Evolutionary conservation across 1,140 invertebrate species (phyloP), one percentile per base, ranked within the genome.

Genomic region (Cydia amplana): DNA sequence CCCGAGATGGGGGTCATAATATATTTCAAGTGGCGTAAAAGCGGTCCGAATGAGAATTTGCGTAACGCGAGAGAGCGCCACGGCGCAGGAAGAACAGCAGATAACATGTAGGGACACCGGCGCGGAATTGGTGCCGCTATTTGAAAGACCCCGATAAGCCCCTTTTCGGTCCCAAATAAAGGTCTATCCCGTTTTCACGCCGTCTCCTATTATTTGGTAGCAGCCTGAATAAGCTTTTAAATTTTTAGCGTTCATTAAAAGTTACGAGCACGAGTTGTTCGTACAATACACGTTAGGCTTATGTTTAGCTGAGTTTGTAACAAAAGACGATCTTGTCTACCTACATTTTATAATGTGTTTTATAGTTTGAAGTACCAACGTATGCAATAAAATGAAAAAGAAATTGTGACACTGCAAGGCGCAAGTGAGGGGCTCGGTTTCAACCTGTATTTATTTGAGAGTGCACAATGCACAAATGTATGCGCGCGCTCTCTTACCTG

Each of bases 141-240:
- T 87, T 77, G 81, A 81, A 84, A 87, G 85, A 79, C 80, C 75
- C 81, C 79, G 83, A 87, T 85, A 87, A 85, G 82, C 82, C 84
- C 83, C 80, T 80, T 82, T 80, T 40, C 79, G 78, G 79, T 78
- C 75, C 70, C 78, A 79, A 84, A 83, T 85, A 82, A 82, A 83
- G 79, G 82, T 80, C 74, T 80, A 83, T 70, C 32, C 65, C 65
- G 65, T 40, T 70, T 70, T 40, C 5, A 20, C 36, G 65, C 65
- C 32, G 32, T 43, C 28, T 70, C 28, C 32, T 70, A 70, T 70
- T 70, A 80, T 82, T 81, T 85, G 81, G 80, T 76, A 76, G 55
- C 60, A n/a, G 36, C 75, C 77, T 77, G 77, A 78, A 80, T 81
- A 83, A 76, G 79, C 81, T 81, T 78, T 78, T 80, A 84, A 83